Conservation (phyloP, 2,113 vertebrate genomes). For the Catharus bicknelli region DNA sequence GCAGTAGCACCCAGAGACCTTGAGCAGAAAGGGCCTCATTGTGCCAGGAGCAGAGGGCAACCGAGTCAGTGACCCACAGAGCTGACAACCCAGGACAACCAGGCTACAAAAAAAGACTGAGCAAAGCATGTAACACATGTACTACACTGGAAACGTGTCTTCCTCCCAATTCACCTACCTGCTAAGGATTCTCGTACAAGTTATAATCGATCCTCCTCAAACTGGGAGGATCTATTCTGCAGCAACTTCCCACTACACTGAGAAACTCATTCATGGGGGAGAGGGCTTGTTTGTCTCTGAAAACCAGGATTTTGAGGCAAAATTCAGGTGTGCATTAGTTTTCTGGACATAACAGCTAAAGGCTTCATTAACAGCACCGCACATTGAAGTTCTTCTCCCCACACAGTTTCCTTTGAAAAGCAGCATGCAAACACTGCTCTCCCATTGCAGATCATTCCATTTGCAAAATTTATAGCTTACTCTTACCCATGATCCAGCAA, state of each 20-base stretch:
- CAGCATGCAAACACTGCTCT: background rate
- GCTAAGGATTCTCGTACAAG: background rate
- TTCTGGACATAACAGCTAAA: background rate
- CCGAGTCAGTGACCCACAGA: background rate
- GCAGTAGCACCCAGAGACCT: slow-evolving; percentile 45
- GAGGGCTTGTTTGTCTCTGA: background rate
- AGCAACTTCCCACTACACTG: background rate
- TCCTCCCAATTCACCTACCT: background rate
- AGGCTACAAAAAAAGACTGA: background rate
- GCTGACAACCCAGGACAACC: background rate
- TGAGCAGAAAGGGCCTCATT: slow-evolving; percentile 10
- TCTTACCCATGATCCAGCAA: background rate
- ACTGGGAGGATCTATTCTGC: background rate
- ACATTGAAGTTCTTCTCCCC: background rate
- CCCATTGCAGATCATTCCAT: background rate
- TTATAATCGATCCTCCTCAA: background rate
- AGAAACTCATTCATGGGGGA: background rate
- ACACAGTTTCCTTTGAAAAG: background rate
- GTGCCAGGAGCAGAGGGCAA: slow-evolving; percentile 17
- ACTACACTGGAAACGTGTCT: background rate
- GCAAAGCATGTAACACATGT: background rate
- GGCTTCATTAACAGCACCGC: background rate
- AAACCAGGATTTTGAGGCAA: background rate
- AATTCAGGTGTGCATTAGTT: background rate
- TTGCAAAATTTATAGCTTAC: background rate